phyloP scores from a whole-genome alignment of 2,113 vertebrate species.

The Clupea harengus region DNA sequence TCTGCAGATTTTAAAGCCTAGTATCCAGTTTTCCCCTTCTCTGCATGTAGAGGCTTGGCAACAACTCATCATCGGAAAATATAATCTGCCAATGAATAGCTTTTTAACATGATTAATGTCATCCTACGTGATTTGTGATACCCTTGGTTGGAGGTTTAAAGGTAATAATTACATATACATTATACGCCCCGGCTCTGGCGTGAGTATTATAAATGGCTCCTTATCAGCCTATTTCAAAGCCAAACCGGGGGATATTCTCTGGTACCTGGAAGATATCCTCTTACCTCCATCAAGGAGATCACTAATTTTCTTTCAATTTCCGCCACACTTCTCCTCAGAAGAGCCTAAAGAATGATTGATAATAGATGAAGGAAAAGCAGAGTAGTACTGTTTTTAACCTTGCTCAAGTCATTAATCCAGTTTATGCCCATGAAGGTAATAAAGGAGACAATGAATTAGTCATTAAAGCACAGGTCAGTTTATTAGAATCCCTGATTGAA shows the following conservation, averaged over 20 bases:
- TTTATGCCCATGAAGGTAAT: constrained; percentile 77
- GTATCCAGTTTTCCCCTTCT: neutral
- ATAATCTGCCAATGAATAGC: constrained; percentile 19
- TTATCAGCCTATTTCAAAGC: constrained; percentile 35
- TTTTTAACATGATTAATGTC: constrained; percentile 20
- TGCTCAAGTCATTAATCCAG: constrained; percentile 76
- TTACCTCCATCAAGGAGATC: constrained; percentile 67
- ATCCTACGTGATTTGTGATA: constrained; percentile 11
- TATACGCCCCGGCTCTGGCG: constrained; percentile 8
- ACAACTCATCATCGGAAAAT: constrained; percentile 17
- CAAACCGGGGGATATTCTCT: constrained; percentile 30
- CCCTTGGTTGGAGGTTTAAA: constrained; percentile 15
- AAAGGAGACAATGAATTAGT: constrained; percentile 78
- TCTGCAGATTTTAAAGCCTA: constrained; percentile 19
- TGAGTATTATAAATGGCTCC: constrained; percentile 18
- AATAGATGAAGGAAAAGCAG: constrained; percentile 69
- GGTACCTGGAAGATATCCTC: constrained; percentile 30
- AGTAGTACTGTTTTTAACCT: constrained; percentile 78
- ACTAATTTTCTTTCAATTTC: constrained; percentile 75
- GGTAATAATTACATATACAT: constrained; percentile 21
- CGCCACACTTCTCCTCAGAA: constrained; percentile 61
- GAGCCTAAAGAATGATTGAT: constrained; percentile 77
- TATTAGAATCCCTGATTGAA: constrained; percentile 79
- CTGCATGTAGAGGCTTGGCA: neutral
- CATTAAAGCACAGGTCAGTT: constrained; percentile 77